Evolutionary conservation across 1,140 invertebrate species (phyloP), one percentile per base, ranked within the genome.

Genomic region (Spodoptera frugiperda): DNA sequence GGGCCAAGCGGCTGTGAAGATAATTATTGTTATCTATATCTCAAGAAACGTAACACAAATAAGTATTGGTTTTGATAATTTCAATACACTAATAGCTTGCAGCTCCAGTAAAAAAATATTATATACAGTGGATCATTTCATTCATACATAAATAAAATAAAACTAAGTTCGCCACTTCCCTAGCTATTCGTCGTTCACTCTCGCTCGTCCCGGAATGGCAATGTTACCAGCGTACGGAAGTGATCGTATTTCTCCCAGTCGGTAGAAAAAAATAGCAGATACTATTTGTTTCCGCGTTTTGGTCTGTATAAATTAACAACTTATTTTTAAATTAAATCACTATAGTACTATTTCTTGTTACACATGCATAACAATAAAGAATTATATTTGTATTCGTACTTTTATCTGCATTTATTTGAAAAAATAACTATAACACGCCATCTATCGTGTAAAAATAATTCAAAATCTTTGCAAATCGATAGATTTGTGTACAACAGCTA

Each of bases 121-220:
- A 67, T 61, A 19, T 77, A 71, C 59, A 70, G 53, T 73, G 71
- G 53, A 77, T 76, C 21, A 78, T 80, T 80, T 80, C 78, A 83
- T 83, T 83, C 81, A 83, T 77, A 77, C 81, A 83, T 77, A 77
- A 80, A 81, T 77, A 82, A 82, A 77, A 78, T 80, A 78, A 81
- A 80, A 79, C 67, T 57, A 81, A 57, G 81, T 48, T 11, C 59
- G 30, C 73, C 46, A 76, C 49, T 68, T 73, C 55, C 44, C 55
- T 73, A 59, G 55, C 71, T 74, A 33, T 49, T 61, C 21, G 55
- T 61, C 55, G 71, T 74, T 74, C 57, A 59, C 59, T 70, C 76
- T 67, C 59, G 55, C 71, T 63, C 61, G 70, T 25, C 51, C 70
- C 53, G 70, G 44, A 74, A 48, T 70, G 54, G 25, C 75, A 70